Evolutionary conservation across 23 tunicate species (phyloP).

Genomic region (Aplidium turbinatum): DNA sequence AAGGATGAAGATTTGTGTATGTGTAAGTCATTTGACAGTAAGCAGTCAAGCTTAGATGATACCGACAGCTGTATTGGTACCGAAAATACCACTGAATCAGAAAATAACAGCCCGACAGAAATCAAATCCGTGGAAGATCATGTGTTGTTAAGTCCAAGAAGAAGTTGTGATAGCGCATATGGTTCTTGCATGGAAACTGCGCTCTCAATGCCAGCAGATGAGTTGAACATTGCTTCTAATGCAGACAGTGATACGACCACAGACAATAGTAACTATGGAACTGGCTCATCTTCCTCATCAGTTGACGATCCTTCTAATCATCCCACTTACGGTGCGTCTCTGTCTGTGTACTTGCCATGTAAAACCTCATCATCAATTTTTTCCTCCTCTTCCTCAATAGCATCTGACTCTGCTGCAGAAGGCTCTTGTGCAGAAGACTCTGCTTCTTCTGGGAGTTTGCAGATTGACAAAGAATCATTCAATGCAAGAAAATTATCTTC

Average conservation of each 20-base stretch:
- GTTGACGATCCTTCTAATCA: neutral
- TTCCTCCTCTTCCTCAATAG: constrained; percentile 55
- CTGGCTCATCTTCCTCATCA: too few species aligned
- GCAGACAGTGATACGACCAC: constrained; percentile 3
- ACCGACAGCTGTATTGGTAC: neutral
- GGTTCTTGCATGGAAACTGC: constrained; percentile 67
- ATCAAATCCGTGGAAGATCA: neutral
- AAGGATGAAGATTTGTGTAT: neutral
- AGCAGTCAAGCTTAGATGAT: too few species aligned
- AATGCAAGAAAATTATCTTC: too few species aligned
- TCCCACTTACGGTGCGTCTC: constrained; percentile 5
- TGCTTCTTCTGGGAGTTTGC: too few species aligned
- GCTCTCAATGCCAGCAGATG: neutral
- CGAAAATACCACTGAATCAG: neutral
- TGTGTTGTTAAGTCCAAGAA: constrained; percentile 34
- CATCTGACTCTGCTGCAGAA: constrained; percentile 24
- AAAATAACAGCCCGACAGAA: neutral
- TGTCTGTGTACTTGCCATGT: constrained; percentile 7
- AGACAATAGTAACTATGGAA: neutral
- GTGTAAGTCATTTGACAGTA: too few species aligned
- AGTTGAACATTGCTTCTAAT: constrained; percentile 11
- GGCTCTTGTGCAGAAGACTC: constrained; percentile 12
- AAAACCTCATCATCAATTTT: constrained; percentile 24
- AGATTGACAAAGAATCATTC: too few species aligned
- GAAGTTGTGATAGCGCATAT: constrained; percentile 90